A percentile compares a stretch with the other conserved stretches of the same genome.
Conservation (phyloP, 2,888 invertebrate genomes). For the Xestia rhomboidea region DNA sequence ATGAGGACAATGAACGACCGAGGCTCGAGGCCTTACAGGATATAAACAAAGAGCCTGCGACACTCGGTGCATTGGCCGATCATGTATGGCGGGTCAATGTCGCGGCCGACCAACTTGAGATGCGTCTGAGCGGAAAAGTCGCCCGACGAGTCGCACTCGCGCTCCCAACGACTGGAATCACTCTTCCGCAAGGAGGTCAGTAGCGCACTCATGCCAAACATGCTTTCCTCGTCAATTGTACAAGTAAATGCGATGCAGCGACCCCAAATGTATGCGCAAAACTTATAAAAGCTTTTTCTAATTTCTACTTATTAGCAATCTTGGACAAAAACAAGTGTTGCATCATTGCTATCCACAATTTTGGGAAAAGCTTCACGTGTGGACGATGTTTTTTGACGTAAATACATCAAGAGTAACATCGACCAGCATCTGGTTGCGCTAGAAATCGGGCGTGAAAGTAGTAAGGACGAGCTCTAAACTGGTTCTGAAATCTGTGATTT, state of each 20-base stretch:
- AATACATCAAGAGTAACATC: constrained; percentile 76
- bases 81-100: constrained; percentile 89
- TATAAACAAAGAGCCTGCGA: constrained; percentile 90
- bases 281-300: constrained; percentile 65
- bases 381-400: constrained; percentile 51
- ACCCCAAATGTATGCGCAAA: constrained; percentile 45
- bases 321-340: constrained; percentile 56
- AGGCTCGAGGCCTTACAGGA: constrained; percentile 81
- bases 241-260: constrained; percentile 48
- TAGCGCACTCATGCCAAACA: constrained; percentile 75
- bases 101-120: constrained; percentile 86
- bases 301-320: constrained; percentile 57
- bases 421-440: constrained; percentile 74
- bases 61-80: constrained; percentile 89
- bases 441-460: constrained; percentile 87
- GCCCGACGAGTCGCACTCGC: constrained; percentile 78
- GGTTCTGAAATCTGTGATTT: constrained; percentile 82
- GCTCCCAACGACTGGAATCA: constrained; percentile 75
- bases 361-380: constrained; percentile 48
- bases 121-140: constrained; percentile 84
- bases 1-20: constrained; percentile 76
- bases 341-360: constrained; percentile 49
- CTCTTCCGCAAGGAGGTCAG: constrained; percentile 85
- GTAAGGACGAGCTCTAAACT: constrained; percentile 79
- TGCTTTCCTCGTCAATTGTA: constrained; percentile 62